These are phyloP conservation scores for Neuroterus valhalla DNA, from an alignment of 1,140 invertebrate genomes.

Conservation along the genomic window DNA sequence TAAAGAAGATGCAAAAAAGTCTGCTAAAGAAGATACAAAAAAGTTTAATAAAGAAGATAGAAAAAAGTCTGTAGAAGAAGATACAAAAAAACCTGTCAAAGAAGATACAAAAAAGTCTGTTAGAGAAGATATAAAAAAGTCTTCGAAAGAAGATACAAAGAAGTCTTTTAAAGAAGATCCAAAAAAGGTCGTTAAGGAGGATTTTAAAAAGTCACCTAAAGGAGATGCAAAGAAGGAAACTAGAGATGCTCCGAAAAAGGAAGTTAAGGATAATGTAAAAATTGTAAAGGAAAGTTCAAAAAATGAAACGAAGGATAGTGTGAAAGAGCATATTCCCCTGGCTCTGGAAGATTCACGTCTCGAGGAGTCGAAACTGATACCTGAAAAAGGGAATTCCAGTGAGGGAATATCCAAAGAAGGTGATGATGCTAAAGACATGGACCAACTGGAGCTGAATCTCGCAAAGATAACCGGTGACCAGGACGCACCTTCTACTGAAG, in stretches of 20 bases:
- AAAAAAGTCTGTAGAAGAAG: slow-evolving; percentile 43
- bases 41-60: slow-evolving; percentile 32
- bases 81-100: not conserved
- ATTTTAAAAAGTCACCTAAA: slow-evolving; percentile 38
- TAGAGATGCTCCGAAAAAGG: slow-evolving; percentile 33
- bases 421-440: slow-evolving; percentile 42
- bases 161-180: slow-evolving; percentile 34
- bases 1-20: slow-evolving; percentile 37
- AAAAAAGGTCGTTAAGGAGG: slow-evolving; percentile 34
- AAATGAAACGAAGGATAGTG: no score
- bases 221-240: slow-evolving; percentile 33
- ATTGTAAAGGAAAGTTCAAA: no score
- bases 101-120: slow-evolving; percentile 41
- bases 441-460: slow-evolving; percentile 57
- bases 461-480: slow-evolving; percentile 62
- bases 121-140: slow-evolving; percentile 35
- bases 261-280: no score
- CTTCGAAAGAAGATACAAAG: slow-evolving; percentile 30
- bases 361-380: slow-evolving; percentile 37
- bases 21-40: not conserved
- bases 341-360: not conserved
- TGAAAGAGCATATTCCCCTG: no score
- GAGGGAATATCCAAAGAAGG: not conserved
- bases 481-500: slow-evolving; percentile 50
- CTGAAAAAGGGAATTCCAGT: slow-evolving; percentile 36